Conservation (phyloP, 2,888 invertebrate genomes). For the Drosophila vallismaia region DNA sequence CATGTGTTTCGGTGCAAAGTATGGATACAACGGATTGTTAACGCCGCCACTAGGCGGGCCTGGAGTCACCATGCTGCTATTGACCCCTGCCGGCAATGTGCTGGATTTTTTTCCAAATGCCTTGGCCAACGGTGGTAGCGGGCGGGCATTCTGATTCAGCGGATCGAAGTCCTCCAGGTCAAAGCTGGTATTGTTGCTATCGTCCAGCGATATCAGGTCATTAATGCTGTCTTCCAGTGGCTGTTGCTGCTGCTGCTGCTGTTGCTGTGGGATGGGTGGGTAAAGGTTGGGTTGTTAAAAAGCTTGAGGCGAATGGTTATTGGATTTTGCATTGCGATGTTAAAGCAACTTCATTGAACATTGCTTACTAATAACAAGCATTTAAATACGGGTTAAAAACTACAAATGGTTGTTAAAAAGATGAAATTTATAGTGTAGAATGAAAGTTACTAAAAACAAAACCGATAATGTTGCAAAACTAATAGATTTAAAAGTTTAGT, state of each 20-base stretch:
- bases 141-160: slow-evolving; percentile 85
- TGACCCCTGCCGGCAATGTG: slow-evolving; percentile 77
- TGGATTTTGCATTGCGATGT: slow-evolving; percentile 19
- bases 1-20: slow-evolving; percentile 84
- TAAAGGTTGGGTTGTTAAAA: slow-evolving; percentile 34
- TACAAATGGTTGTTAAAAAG: not conserved
- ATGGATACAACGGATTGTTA: slow-evolving; percentile 85
- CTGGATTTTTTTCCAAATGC: slow-evolving; percentile 71
- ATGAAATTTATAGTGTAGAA: not conserved
- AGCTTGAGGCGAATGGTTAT: slow-evolving; percentile 19
- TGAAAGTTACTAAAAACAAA: not conserved
- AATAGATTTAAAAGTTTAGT: not conserved
- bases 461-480: not conserved
- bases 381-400: not conserved
- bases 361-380: slow-evolving; percentile 6
- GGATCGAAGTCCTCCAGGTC: slow-evolving; percentile 89
- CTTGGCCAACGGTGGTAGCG: slow-evolving; percentile 75
- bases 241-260: slow-evolving; percentile 66
- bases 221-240: slow-evolving; percentile 84
- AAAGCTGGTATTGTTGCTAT: slow-evolving; percentile 86
- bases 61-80: slow-evolving; percentile 47
- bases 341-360: slow-evolving; percentile 3
- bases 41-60: slow-evolving; percentile 66
- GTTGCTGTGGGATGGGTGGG: slow-evolving; percentile 59
- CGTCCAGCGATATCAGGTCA: slow-evolving; percentile 88